Evolutionary conservation across 2,113 vertebrate genomes (phyloP).

Genomic region (Microcebus griseorufus): DNA sequence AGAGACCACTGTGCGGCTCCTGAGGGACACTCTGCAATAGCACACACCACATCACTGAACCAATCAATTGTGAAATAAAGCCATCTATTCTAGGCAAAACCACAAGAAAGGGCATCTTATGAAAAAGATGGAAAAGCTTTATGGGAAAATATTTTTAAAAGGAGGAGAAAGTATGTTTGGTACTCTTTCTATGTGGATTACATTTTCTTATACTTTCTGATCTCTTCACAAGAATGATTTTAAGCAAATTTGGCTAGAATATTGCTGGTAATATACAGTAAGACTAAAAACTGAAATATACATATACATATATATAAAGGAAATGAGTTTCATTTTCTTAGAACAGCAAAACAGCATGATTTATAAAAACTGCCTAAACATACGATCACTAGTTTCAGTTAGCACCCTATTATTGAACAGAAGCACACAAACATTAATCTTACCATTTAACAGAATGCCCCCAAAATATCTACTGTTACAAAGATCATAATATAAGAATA

Average conservation of each 20-base stretch:
- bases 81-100: conserved; percentile 69
- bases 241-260: conserved; percentile 76
- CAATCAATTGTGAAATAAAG: conserved; percentile 75
- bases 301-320: background rate
- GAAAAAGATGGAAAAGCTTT: conserved; percentile 70
- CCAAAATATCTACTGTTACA: conserved; percentile 58
- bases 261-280: conserved; percentile 71
- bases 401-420: conserved; percentile 53
- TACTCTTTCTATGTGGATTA: conserved; percentile 71
- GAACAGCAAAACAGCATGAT: conserved; percentile 61
- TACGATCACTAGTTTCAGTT: conserved; percentile 66
- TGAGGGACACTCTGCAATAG: conserved; percentile 80
- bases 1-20: conserved; percentile 75
- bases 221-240: conserved; percentile 73
- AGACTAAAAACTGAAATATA: conserved; percentile 69
- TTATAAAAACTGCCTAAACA: conserved; percentile 65
- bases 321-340: conserved; percentile 57
- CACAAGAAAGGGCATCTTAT: conserved; percentile 63
- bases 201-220: conserved; percentile 65
- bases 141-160: conserved; percentile 47
- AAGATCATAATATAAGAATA: conserved; percentile 55
- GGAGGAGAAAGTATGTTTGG: conserved; percentile 30
- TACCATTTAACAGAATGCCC: conserved; percentile 52
- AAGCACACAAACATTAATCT: conserved; percentile 58
- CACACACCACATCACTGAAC: conserved; percentile 76